Evolutionary conservation across 2,888 invertebrate species (phyloP).

Genomic region (Cephus pulcher): DNA sequence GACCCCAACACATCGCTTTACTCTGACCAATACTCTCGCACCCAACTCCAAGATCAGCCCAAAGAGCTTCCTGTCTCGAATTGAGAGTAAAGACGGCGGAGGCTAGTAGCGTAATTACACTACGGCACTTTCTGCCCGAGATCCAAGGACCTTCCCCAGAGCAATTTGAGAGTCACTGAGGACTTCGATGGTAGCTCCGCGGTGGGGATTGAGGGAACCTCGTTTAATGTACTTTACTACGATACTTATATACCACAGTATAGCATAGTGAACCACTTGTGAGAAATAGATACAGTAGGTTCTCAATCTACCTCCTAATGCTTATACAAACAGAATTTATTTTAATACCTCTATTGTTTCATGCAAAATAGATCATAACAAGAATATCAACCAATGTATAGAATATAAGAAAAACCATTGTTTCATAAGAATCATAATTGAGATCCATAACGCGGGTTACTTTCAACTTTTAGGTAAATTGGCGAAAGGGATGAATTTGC

Average conservation of each 20-base stretch:
- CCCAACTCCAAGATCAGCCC: constrained; percentile 50
- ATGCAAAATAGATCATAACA: neutral
- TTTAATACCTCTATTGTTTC: too few relatives aligned
- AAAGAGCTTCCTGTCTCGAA: constrained; percentile 37
- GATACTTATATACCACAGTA: constrained; percentile 27
- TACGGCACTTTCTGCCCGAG: constrained; percentile 68
- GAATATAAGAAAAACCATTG: neutral
- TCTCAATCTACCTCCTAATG: neutral
- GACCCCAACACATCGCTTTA: constrained; percentile 46
- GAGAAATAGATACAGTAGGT: constrained; percentile 34
- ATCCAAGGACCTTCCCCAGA: constrained; percentile 71
- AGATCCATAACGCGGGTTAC: neutral
- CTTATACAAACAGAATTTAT: neutral
- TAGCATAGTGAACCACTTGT: constrained; percentile 26
- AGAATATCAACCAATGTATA: neutral
- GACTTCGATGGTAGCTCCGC: constrained; percentile 66
- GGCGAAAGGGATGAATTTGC: constrained; percentile 22
- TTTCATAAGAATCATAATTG: neutral
- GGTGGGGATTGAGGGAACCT: constrained; percentile 63
- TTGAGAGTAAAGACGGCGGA: constrained; percentile 50
- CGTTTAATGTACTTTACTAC: neutral
- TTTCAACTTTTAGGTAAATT: constrained; percentile 11
- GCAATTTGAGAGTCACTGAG: constrained; percentile 57
- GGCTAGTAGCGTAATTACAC: constrained; percentile 60
- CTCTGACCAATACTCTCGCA: constrained; percentile 58